Conservation (phyloP, 2,113 vertebrate species). For the Ia io region DNA sequence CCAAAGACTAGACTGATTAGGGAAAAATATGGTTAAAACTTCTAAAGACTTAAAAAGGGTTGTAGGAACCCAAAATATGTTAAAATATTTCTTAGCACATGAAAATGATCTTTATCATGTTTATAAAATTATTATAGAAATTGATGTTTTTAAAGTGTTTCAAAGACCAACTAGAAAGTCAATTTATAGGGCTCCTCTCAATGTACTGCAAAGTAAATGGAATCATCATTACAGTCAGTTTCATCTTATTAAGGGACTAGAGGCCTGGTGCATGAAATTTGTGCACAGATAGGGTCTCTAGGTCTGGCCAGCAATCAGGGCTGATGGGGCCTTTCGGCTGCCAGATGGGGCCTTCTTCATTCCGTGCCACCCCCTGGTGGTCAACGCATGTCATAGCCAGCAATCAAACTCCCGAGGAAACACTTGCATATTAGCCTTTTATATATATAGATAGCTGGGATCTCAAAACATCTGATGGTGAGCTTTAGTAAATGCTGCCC, state of each 20-base stretch:
- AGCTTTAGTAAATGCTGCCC: background rate
- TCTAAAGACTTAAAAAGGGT: background rate
- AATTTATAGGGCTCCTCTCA: background rate
- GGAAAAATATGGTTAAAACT: background rate
- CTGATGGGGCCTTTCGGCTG: too few species aligned
- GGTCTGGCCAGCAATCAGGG: too few species aligned
- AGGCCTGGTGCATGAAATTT: too few species aligned
- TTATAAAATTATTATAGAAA: background rate
- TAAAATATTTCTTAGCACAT: background rate
- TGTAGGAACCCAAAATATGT: background rate
- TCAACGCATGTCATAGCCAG: too few species aligned
- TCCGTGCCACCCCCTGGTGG: too few species aligned
- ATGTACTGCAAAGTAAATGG: background rate
- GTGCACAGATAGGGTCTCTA: too few species aligned
- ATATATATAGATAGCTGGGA: background rate
- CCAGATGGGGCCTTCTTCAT: too few species aligned
- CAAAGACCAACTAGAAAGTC: background rate
- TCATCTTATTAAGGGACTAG: background rate
- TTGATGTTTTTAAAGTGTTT: background rate
- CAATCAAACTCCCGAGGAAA: too few species aligned
- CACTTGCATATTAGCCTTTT: too few species aligned
- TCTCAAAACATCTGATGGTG: background rate
- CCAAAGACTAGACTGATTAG: background rate
- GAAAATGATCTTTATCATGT: background rate
- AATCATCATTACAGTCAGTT: background rate